Evolutionary conservation across 1,140 invertebrate species (phyloP).

Genomic region (Stratiolaelaps scimitus): DNA sequence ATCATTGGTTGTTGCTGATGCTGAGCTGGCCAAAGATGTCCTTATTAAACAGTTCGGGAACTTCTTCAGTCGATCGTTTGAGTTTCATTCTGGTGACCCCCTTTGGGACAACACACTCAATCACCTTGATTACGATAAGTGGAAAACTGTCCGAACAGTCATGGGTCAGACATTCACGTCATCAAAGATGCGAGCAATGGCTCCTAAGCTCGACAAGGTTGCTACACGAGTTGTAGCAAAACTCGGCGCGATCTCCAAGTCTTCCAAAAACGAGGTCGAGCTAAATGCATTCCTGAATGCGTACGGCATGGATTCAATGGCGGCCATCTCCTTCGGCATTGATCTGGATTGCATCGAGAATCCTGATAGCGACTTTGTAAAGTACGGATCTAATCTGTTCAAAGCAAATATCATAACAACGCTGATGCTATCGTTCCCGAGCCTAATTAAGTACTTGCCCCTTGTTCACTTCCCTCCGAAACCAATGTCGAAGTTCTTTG

Average conservation of each 20-base stretch:
- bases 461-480: neutral
- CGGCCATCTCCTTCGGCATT: neutral
- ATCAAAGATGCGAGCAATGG: no score
- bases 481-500: neutral
- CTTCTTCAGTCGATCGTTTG: neutral
- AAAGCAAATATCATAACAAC: neutral
- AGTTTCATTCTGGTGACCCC: neutral
- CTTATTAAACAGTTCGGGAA: no score
- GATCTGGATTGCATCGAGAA: neutral
- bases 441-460: neutral
- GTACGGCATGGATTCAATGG: neutral
- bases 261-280: neutral
- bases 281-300: neutral
- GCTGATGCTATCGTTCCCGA: neutral
- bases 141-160: neutral
- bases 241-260: neutral
- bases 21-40: neutral
- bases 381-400: neutral
- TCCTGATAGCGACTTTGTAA: neutral
- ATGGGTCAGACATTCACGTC: no score
- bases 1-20: neutral
- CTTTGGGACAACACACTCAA: conserved; percentile 2
- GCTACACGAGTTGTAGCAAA: neutral
- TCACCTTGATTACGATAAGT: neutral
- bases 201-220: no score